A percentile compares a stretch with the other conserved stretches of the same genome.
These are phyloP conservation scores for Heterodera carotae DNA, from an alignment of 1,140 invertebrate species.

Conservation along the genomic window DNA sequence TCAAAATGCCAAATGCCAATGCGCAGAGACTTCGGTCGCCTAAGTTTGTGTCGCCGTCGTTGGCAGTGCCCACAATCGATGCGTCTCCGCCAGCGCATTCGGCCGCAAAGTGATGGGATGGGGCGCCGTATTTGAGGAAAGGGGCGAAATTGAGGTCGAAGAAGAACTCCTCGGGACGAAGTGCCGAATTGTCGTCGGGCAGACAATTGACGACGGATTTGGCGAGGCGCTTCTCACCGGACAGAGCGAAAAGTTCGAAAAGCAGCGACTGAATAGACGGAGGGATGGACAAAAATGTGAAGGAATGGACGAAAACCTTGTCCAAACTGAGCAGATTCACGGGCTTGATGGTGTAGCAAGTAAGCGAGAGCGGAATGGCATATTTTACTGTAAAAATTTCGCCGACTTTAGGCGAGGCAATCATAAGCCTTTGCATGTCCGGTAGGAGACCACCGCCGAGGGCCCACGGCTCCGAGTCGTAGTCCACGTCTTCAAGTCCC, in stretches of 20 bases:
- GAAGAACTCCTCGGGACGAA: constrained; percentile 49
- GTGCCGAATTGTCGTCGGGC: background rate
- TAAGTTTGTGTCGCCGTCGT: constrained; percentile 4
- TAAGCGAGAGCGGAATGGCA: constrained; percentile 45
- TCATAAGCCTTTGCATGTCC: constrained; percentile 47
- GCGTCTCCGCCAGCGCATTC: constrained; percentile 16
- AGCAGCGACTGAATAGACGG: constrained; percentile 36
- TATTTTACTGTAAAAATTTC: constrained; percentile 46
- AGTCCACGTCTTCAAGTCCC: constrained; percentile 16
- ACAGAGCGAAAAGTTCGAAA: constrained; percentile 29
- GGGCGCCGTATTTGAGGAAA: constrained; percentile 45
- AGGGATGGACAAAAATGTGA: background rate
- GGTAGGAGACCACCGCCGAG: constrained; percentile 45
- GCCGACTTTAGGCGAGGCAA: constrained; percentile 44
- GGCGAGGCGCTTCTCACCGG: constrained; percentile 27
- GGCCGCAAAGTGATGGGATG: constrained; percentile 40
- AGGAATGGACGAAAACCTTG: constrained; percentile 29
- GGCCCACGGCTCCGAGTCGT: constrained; percentile 48
- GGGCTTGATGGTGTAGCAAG: constrained; percentile 45
- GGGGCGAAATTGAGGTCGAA: constrained; percentile 44
- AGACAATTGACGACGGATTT: constrained; percentile 22
- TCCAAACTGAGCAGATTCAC: constrained; percentile 34
- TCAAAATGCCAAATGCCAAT: constrained; percentile 21
- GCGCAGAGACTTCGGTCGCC: constrained; percentile 15
- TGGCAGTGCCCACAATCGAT: no score